Base-by-base conservation (phyloP, 2,888 invertebrate species). In the Zygothrica quintamaculata region DNA sequence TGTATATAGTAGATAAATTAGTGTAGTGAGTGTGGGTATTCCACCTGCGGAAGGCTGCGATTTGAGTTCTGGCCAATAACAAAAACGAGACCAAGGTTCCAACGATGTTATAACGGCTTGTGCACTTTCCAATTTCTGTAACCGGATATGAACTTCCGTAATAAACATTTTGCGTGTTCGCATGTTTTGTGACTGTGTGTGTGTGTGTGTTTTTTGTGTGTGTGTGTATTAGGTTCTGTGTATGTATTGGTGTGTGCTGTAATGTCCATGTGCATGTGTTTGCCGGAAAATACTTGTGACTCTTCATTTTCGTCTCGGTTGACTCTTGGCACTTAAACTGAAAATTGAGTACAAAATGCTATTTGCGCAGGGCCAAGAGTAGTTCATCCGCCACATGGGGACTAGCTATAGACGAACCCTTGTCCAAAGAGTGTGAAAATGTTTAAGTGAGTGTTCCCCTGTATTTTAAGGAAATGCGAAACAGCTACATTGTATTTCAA, bases 91-190 rank as follows among this genome's bases (percentile, higher is more conserved):
- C 13, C 39, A 58, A 47, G 55, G 53, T 40, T 50, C 55, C 50
- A 62, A 57, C 57, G 65, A 61, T 57, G 61, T 69, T 58, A 69
- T 69, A 55, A 65, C 39, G 75, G 75, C 72, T 71, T 69, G 70
- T 75, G 70, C 77, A 82, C 78, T 84, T 75, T 87, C 81, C 82
- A 89, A 87, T 88, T 89, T 87, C 88, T 84, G 86, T 81, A 77
- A 92, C 94, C 95, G 95, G 95, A 95, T 95, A 95, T 95, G 95
- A 95, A 94, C 94, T 94, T 94, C 95, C 95, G 95, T 94, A 95
- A 94, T 94, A 95, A 94, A 95, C 94, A 95, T 95, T 95, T 95
- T 95, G 68, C 71, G 61, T 36, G 47, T 18, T 46, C 92, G 44
- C 60, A 92, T 93, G 93, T 93, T 57, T 93, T 93, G 37, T 44